Conservation (phyloP, 2,888 invertebrate species). For the Sepiola atlantica region DNA sequence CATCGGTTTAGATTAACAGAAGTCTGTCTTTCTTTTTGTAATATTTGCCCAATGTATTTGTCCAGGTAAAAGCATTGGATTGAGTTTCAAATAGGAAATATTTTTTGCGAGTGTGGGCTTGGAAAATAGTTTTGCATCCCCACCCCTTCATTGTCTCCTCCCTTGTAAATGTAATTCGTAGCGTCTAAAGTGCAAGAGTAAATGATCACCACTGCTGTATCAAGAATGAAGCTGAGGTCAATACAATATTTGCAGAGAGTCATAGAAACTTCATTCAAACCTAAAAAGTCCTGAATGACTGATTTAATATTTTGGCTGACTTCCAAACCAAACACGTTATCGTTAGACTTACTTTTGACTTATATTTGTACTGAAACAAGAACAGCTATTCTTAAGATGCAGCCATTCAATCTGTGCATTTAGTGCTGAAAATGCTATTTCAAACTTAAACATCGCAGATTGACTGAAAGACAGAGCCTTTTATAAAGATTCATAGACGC, state of each 20-base stretch:
- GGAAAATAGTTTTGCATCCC: background rate
- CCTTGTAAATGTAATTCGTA: background rate
- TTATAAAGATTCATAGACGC: too few relatives aligned
- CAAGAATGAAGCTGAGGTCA: background rate
- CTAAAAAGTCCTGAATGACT: background rate
- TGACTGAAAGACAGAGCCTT: too few relatives aligned
- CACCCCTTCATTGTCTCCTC: background rate
- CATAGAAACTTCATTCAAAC: background rate
- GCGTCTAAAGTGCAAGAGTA: background rate
- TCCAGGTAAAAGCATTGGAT: background rate
- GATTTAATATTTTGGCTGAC: background rate
- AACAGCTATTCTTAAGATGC: too few relatives aligned
- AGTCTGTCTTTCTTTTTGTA: background rate
- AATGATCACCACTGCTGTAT: background rate
- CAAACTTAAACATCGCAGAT: too few relatives aligned
- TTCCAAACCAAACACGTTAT: background rate
- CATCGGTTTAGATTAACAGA: background rate
- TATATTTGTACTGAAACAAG: too few relatives aligned
- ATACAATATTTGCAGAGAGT: background rate
- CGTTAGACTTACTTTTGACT: too few relatives aligned
- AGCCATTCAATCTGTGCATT: too few relatives aligned
- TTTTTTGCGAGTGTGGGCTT: background rate
- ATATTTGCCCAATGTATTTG: background rate
- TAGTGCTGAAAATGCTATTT: too few relatives aligned
- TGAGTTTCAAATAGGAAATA: constrained; percentile 2